A percentile compares a stretch with the other conserved stretches of the same genome.
These are phyloP conservation scores for Diabrotica balteata DNA, from an alignment of 2,888 invertebrate species.

Conservation along the genomic window DNA sequence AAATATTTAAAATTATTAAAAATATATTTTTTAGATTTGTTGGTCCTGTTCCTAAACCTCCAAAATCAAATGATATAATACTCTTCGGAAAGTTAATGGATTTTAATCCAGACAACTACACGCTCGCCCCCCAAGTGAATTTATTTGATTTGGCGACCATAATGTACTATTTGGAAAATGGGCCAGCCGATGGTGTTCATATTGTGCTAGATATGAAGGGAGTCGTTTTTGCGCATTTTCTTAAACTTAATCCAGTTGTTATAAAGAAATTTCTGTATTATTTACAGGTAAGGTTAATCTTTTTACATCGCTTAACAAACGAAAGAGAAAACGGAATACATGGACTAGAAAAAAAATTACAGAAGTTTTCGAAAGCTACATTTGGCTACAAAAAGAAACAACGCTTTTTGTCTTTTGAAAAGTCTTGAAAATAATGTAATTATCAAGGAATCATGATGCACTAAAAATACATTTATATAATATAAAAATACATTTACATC, in stretches of 20 bases:
- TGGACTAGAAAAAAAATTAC: too few species aligned
- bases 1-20: not conserved
- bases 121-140: slow-evolving; percentile 64
- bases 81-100: slow-evolving; percentile 59
- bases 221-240: slow-evolving; percentile 69
- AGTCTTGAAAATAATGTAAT: too few species aligned
- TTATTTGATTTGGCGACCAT: slow-evolving; percentile 68
- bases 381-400: too few species aligned
- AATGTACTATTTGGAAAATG: slow-evolving; percentile 64
- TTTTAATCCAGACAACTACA: slow-evolving; percentile 67
- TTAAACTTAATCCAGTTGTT: slow-evolving; percentile 68
- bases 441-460: too few species aligned
- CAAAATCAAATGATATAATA: slow-evolving; percentile 48
- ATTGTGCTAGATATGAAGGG: slow-evolving; percentile 71
- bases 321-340: too few species aligned
- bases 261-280: slow-evolving; percentile 74
- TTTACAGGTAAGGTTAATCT: slow-evolving; percentile 64
- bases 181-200: slow-evolving; percentile 65
- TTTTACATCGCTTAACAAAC: too few species aligned
- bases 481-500: too few species aligned
- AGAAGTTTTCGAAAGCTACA: too few species aligned
- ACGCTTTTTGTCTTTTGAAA: too few species aligned
- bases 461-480: too few species aligned
- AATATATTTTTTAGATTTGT: not conserved
- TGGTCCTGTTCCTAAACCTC: slow-evolving; percentile 40